Evolutionary conservation across 2,888 invertebrate genomes (phyloP).

Genomic region (Drosophila imparisetae): DNA sequence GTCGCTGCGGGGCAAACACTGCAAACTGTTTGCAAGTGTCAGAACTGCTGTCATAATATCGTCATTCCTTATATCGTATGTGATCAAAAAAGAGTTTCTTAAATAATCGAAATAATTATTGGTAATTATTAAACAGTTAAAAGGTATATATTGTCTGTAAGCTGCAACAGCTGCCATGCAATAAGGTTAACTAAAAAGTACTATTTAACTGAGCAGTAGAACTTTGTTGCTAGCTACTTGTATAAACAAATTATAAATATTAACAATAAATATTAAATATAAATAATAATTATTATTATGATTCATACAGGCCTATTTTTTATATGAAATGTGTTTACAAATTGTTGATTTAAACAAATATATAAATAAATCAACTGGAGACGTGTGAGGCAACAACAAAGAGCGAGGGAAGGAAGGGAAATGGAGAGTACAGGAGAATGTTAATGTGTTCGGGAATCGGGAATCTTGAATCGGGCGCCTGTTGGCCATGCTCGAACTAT

Average conservation of each 20-base stretch:
- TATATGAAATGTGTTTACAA: constrained; percentile 1
- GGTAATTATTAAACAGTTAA: constrained; percentile 7
- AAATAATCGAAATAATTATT: background rate
- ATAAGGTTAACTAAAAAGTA: background rate
- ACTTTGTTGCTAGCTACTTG: background rate
- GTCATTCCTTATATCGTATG: background rate
- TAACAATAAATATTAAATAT: background rate
- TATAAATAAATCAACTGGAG: constrained; percentile 81
- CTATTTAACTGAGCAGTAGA: background rate
- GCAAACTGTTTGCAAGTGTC: constrained; percentile 22
- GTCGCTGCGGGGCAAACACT: background rate
- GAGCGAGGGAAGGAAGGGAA: background rate
- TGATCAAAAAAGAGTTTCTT: background rate
- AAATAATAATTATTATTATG: background rate
- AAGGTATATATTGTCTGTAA: background rate
- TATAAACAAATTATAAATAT: background rate
- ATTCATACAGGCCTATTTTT: background rate
- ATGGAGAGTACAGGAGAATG: constrained; percentile 8
- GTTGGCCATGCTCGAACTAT: constrained; percentile 77
- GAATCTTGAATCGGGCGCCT: constrained; percentile 28
- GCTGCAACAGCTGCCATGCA: background rate
- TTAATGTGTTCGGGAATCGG: constrained; percentile 13
- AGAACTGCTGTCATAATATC: constrained; percentile 32
- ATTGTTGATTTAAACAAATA: constrained; percentile 47
- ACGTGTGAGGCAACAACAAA: constrained; percentile 28